Evolutionary conservation across 2,888 invertebrate genomes (phyloP).

Genomic region (Nebria salina): DNA sequence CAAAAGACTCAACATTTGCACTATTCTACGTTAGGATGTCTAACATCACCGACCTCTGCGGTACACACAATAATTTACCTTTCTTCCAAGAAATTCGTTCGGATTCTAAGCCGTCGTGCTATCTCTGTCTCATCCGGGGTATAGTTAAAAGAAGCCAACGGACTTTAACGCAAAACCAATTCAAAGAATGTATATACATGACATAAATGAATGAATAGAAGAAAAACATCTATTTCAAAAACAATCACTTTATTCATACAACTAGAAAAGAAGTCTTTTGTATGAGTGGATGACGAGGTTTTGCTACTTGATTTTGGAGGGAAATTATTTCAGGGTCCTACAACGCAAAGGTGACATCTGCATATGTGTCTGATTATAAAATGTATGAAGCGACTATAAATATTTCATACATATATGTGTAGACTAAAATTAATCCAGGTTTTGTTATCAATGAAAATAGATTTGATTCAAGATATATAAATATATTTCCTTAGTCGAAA

Average conservation of each 20-base stretch:
- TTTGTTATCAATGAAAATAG: too few relatives aligned
- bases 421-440: too few relatives aligned
- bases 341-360: neutral
- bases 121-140: neutral
- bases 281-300: slow-evolving; percentile 5
- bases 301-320: slow-evolving; percentile 8
- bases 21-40: neutral
- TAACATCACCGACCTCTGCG: neutral
- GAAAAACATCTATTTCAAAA: neutral
- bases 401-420: too few relatives aligned
- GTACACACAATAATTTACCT: neutral
- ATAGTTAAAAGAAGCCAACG: neutral
- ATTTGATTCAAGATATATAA: too few relatives aligned
- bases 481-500: too few relatives aligned
- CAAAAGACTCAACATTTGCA: neutral
- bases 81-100: neutral
- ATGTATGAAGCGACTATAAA: neutral
- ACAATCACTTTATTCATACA: neutral
- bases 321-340: slow-evolving; percentile 14
- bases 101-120: neutral
- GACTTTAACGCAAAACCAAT: neutral
- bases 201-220: too few relatives aligned
- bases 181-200: neutral
- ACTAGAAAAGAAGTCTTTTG: neutral
- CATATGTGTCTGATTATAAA: neutral